Evolutionary conservation across 1,140 invertebrate genomes (phyloP).

Genomic region (Tetraneura akinire): DNA sequence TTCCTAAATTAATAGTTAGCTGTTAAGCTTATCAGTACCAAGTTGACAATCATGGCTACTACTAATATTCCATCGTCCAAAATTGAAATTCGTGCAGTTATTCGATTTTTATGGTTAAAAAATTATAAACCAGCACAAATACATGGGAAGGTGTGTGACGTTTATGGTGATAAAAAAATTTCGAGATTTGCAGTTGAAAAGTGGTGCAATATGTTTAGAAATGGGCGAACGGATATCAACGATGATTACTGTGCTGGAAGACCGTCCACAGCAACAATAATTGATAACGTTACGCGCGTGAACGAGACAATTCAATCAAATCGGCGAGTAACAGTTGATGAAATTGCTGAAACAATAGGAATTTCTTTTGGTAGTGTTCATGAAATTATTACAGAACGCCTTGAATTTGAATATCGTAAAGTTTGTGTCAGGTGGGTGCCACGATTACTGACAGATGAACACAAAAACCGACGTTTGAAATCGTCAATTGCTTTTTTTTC

Average conservation of each 20-base stretch:
- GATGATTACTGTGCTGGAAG: background rate
- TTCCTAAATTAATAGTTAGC: background rate
- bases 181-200: background rate
- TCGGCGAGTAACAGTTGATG: background rate
- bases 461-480: background rate
- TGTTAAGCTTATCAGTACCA: background rate
- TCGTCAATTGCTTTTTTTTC: background rate
- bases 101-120: conserved; percentile 7
- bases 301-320: background rate
- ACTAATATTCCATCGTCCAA: background rate
- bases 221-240: background rate
- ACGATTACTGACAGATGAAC: background rate
- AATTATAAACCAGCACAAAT: background rate
- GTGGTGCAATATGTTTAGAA: background rate
- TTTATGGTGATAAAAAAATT: background rate
- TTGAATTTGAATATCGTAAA: background rate
- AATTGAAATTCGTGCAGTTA: background rate
- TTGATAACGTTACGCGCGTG: background rate
- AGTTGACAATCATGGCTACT: conserved; percentile 4
- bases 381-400: background rate
- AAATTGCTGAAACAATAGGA: background rate
- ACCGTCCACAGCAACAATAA: conserved; percentile 18
- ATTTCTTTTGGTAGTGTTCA: background rate
- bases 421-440: background rate
- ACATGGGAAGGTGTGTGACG: background rate